Evolutionary conservation across 2,797 vertebrate genomes (phyloP).

Genomic region (Premnoplex brunnescens): DNA sequence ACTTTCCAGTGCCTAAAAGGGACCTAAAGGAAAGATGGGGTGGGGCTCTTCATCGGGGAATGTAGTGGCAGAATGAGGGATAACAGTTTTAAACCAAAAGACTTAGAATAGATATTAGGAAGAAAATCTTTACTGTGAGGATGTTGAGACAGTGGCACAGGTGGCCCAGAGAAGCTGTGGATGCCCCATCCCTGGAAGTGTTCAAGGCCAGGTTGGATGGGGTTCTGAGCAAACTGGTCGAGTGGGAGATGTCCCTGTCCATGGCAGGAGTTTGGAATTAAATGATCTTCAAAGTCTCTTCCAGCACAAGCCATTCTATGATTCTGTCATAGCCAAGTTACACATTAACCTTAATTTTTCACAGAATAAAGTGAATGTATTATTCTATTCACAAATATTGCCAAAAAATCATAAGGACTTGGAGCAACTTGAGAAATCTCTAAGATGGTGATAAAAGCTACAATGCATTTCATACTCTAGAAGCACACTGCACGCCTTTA

Average conservation of each 20-base stretch:
- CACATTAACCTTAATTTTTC: neutral
- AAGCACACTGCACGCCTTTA: neutral
- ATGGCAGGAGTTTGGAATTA: neutral
- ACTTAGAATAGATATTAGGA: neutral
- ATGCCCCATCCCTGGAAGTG: neutral
- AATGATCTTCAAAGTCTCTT: neutral
- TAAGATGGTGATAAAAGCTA: too few relatives aligned
- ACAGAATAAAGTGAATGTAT: neutral
- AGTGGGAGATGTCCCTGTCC: neutral
- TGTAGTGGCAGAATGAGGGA: rapidly evolving
- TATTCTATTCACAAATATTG: neutral
- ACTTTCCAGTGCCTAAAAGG: neutral
- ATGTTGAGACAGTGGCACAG: neutral
- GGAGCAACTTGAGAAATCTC: neutral
- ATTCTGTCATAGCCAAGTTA: neutral
- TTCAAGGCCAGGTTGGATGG: neutral
- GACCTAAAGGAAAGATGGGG: neutral
- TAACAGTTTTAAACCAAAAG: neutral
- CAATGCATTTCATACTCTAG: neutral
- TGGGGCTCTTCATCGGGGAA: neutral
- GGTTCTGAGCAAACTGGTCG: neutral
- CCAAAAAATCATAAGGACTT: neutral
- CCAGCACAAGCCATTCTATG: neutral
- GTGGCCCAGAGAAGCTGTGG: neutral
- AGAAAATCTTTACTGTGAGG: neutral